Conservation (phyloP, 1,140 invertebrate genomes). For the Proales similis region DNA sequence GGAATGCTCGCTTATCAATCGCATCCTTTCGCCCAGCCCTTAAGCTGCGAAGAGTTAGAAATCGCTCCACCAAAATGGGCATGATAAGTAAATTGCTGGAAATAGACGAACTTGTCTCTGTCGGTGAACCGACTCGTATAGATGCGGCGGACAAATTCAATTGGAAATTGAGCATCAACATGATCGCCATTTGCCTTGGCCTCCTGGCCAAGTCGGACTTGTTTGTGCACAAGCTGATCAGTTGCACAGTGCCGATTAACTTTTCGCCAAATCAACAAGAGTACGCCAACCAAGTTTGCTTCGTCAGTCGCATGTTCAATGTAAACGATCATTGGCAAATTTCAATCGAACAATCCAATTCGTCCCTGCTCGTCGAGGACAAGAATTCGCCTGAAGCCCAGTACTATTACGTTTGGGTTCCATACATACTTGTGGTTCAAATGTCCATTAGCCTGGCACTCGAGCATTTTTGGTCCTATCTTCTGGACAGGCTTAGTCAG, state of each 20-base stretch:
- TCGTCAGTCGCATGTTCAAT: slow-evolving; percentile 17
- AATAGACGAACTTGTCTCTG: slow-evolving; percentile 19
- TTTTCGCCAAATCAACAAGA: slow-evolving; percentile 36
- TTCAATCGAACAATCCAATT: slow-evolving; percentile 21
- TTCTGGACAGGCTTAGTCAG: neutral
- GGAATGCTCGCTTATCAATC: too few relatives aligned
- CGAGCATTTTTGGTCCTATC: slow-evolving; percentile 17
- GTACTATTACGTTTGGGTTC: slow-evolving; percentile 32
- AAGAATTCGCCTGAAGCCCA: slow-evolving; percentile 3
- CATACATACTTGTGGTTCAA: slow-evolving; percentile 18
- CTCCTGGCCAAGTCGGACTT: slow-evolving; percentile 15
- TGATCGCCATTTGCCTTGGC: slow-evolving; percentile 6
- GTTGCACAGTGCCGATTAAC: slow-evolving; percentile 29
- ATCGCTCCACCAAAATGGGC: too few relatives aligned
- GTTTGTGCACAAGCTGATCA: slow-evolving; percentile 34
- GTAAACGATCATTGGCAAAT: slow-evolving; percentile 13
- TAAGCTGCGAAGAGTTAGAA: too few relatives aligned
- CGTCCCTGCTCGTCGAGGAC: neutral
- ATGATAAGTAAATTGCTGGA: slow-evolving; percentile 12
- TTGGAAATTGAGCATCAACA: slow-evolving; percentile 30
- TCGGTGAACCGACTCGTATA: slow-evolving; percentile 4
- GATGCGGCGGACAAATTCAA: slow-evolving; percentile 32
- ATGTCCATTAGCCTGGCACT: neutral
- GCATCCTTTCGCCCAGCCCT: too few relatives aligned
- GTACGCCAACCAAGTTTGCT: slow-evolving; percentile 31